These are phyloP conservation scores for Mesembrinibis cayennensis DNA, from an alignment of 2,113 vertebrate genomes.

Conservation along the genomic window DNA sequence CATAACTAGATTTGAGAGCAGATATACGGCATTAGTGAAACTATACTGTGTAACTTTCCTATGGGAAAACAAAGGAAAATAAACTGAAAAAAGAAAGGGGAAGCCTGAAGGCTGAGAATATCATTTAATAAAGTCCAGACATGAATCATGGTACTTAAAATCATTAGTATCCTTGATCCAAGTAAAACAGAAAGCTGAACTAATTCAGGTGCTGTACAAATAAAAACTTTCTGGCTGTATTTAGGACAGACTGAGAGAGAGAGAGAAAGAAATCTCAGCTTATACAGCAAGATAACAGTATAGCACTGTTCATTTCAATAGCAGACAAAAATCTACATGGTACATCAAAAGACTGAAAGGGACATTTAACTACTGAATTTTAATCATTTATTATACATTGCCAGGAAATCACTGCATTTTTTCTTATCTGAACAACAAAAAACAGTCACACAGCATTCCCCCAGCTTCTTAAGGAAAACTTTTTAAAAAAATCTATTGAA, in stretches of 20 bases:
- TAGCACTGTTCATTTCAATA: neutral
- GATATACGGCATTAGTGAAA: neutral
- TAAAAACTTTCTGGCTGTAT: neutral
- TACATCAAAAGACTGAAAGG: neutral
- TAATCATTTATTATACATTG: neutral
- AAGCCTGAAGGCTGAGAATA: neutral
- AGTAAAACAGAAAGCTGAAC: neutral
- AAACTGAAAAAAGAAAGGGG: neutral
- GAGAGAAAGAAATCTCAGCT: neutral
- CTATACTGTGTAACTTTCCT: neutral
- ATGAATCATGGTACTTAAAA: neutral
- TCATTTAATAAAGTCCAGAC: neutral
- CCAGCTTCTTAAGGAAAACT: neutral
- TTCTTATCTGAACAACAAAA: neutral
- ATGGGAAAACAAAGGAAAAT: conserved; percentile 10
- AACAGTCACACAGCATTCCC: neutral
- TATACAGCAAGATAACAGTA: neutral
- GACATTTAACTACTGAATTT: neutral
- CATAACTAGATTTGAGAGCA: neutral
- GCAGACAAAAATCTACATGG: neutral
- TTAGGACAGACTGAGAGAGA: neutral
- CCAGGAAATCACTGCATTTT: neutral
- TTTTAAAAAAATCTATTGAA: neutral
- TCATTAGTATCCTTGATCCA: neutral
- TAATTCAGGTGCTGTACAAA: conserved; percentile 14